These are phyloP conservation scores for Hydrophis major DNA, from an alignment of 2,797 vertebrate species.

Conservation along the genomic window DNA sequence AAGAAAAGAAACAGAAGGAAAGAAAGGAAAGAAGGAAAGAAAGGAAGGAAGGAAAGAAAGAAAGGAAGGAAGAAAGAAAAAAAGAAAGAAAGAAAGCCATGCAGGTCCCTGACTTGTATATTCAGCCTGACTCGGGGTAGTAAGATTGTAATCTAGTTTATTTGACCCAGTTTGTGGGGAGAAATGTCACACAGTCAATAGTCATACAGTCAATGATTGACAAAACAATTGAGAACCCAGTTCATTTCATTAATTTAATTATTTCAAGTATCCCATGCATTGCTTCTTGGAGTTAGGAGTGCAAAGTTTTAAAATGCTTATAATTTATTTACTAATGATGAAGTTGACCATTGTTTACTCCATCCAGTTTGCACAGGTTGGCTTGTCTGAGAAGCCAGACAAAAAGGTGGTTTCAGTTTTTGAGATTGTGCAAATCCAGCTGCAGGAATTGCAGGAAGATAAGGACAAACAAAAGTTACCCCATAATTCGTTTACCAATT, in stretches of 20 bases:
- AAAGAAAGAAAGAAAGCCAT: no score
- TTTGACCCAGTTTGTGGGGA: background rate
- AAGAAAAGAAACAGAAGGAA: no score
- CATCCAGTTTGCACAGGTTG: background rate
- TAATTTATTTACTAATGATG: background rate
- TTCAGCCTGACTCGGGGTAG: background rate
- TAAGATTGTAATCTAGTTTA: background rate
- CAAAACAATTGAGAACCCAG: background rate
- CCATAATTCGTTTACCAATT: background rate
- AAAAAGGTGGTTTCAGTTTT: background rate
- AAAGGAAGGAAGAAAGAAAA: no score
- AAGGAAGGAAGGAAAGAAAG: no score
- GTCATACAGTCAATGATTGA: background rate
- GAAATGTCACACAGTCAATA: background rate
- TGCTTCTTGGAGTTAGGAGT: background rate
- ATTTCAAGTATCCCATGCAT: background rate
- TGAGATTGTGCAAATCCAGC: background rate
- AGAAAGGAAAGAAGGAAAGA: accelerated
- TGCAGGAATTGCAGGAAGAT: background rate
- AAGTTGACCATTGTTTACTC: background rate
- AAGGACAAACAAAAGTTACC: background rate
- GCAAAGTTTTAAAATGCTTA: background rate
- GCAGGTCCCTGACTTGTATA: background rate
- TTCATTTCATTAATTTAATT: background rate
- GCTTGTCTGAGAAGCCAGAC: background rate